phyloP scores from a whole-genome alignment of 2,113 vertebrate genomes.

The Lophius piscatorius region DNA sequence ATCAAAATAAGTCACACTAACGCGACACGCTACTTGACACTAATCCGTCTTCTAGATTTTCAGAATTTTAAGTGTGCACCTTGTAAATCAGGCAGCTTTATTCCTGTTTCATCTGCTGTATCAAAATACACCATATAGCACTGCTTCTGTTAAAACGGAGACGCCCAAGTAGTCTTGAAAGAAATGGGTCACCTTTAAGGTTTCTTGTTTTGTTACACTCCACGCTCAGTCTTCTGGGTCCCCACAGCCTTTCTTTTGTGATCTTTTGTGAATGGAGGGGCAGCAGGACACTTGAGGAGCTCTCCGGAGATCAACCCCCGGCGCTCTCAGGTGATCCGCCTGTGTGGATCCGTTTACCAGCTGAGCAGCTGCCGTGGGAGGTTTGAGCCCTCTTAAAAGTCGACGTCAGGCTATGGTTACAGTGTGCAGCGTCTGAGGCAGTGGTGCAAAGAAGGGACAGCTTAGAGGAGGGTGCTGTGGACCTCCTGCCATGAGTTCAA shows the following conservation, averaged over 20 bases:
- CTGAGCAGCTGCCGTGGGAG: constrained; percentile 73
- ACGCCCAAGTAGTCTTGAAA: constrained; percentile 2
- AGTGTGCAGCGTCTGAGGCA: constrained; percentile 42
- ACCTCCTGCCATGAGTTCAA: constrained; percentile 78
- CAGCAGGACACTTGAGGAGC: constrained; percentile 70
- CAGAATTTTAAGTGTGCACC: neutral
- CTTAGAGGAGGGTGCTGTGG: constrained; percentile 43
- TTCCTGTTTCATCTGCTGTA: constrained; percentile 12
- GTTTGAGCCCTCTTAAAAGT: constrained; percentile 73
- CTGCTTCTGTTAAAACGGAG: constrained; percentile 10
- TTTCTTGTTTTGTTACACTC: constrained; percentile 14
- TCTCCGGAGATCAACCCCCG: constrained; percentile 67
- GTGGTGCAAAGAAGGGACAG: constrained; percentile 35
- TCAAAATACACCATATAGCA: neutral
- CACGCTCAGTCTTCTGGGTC: constrained; percentile 23
- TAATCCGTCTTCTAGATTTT: neutral
- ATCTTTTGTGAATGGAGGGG: constrained; percentile 35
- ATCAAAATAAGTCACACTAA: too few species aligned
- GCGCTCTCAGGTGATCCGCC: constrained; percentile 75
- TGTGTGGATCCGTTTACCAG: constrained; percentile 76
- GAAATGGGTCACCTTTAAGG: constrained; percentile 37
- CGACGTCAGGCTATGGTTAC: constrained; percentile 75
- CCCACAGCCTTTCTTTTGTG: constrained; percentile 20
- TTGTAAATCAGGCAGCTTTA: neutral
- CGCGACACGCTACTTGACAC: too few species aligned